Evolutionary conservation across 2,113 vertebrate species (phyloP), one percentile per base, ranked within the genome.

Genomic region (Brachypteracias leptosomus): DNA sequence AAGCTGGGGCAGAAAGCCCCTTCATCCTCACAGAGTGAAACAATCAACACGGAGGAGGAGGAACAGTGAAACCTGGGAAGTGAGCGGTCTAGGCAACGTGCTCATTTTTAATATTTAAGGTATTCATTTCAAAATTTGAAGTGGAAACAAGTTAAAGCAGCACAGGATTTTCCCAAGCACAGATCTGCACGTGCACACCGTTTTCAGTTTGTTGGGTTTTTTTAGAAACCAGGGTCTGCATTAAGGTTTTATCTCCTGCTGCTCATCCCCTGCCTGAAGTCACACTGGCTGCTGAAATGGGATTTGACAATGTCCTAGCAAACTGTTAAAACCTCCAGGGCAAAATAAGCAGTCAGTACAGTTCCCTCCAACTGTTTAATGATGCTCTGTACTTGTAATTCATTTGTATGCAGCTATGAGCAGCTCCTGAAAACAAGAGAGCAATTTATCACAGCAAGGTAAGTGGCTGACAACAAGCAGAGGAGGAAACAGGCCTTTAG

Each of bases 271-370:
- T 74, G 76, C 76, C 83, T 83, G 38, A n/a, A 82, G 62, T 62
- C 71, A 79, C 70, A 40, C n/a, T 51, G 55, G n/a, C 74, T 85
- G 78, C 67, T 61, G 13, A 85, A 82, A 91, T 13, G 35, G 35
- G 33, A 83, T 77, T 51, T 66, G 71, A 80, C 44, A 75, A 42
- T 13, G 26, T 55, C 22, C 2, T 38, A 66, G 76, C 9, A 66
- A 81, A 49, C 16, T 85, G 76, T 58, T 75, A 49, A 80, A 93
- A 35, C 57, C 73, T 85, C 49, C 42, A 83, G 75, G 68, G 79
- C 17, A 54, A 91, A 85, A 58, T 7, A 52, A 92, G 79, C 54
- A 76, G 59, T 22, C 62, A 68, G 51, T 49, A 83, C 71, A 76
- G 74, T 13, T 85, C 44, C 49, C 58, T 57, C 51, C 54, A 70